Base-by-base conservation (phyloP, 2,797 vertebrate species). In the Lates japonicus region DNA sequence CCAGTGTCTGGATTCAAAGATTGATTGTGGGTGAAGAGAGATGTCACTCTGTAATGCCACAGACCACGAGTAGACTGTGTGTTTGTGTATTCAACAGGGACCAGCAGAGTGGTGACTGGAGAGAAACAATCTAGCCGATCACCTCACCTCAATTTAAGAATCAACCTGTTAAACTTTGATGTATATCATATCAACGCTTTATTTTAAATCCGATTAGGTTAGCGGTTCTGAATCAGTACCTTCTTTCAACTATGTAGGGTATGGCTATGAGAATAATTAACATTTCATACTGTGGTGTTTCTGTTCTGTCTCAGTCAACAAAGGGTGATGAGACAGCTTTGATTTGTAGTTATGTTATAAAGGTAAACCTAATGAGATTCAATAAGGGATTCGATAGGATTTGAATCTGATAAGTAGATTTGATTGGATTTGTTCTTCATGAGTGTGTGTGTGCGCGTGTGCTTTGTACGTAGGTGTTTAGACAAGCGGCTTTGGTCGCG, bases 401-500 rank as follows among this genome's bases (percentile, higher is more conserved):
- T 54, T 55, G 25, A 29, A 9, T 68, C 51, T 54, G 17, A 31
- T 19, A 31, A 39, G 20, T 52, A 11, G 29, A 44, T 69, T 35
- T 64, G 29, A 44, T n/a, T 61, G 3, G 14, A 41, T n/a, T 5
- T 76, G 33, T 57, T 78, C 2, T 42, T 85, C 1, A 79, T 55
- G 10, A 35, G 4, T 58, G n/a, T 82, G 29, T 70, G 19, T 60
- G 25, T 2, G 25, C 25, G 25, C 25, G 2, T 29, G 25, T 29
- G 25, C 25, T 29, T 84, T 35, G 16, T 69, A 35, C 7, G 0
- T 46, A 99, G 98, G 98, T 98, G 97, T 93, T 97, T 98, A 87
- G 98, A 99, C 93, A 99, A 98, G 91, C 96, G 98, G 84, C 96
- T 99, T 79, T 99, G 98, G 98, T 94, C 96, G 9, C 96, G 96